Evolutionary conservation across 2,888 invertebrate genomes (phyloP), one percentile per base, ranked within the genome.

Genomic region (Zelleria hepariella): DNA sequence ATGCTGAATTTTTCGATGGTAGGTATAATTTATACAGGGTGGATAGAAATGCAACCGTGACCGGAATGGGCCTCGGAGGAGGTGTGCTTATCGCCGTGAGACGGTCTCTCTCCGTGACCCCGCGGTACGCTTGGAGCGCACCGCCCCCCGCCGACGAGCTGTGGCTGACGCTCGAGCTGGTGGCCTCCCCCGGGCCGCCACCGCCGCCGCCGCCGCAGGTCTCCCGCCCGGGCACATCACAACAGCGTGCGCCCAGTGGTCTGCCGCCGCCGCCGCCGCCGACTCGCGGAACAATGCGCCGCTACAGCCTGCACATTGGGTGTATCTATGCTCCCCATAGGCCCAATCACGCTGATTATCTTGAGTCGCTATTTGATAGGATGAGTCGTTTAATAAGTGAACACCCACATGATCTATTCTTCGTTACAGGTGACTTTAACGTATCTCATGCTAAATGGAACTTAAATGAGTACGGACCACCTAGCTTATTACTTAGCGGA

Each of bases 361-460:
- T 32, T 5, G 6, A 32, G 32, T 10, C 5, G 6, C 10, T 7
- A 7, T 32, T 32, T 32, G 32, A 32, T 32, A 32, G 10, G 32
- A 7, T 10, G 5, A 7, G 6, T 32, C 6, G 10, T 10, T 32
- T 32, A 8, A 32, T 32, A 7, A 8, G 6, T 5, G 32, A 32
- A 32, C 32, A 63, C 24, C 57, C 61, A 15, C 20, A 61, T 3
- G 61, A 61, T 21, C 10, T 32, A 2, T 63, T 60, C 53, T n/a
- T 61, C 3, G 20, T 61, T 2, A 23, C 48, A 1, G 60, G 61
- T 8, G 62, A 63, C 32, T 63, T 63, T 51, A 63, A 63, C 48
- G 52, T 32, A 5, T 7, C 32, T 32, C 6, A 32, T 32, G 32
- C 49, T 18, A 8, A 6, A 5, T 49, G 49, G 49, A 10, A 5